phyloP scores from a whole-genome alignment of 2,113 vertebrate genomes.

The Lagenorhynchus albirostris region DNA sequence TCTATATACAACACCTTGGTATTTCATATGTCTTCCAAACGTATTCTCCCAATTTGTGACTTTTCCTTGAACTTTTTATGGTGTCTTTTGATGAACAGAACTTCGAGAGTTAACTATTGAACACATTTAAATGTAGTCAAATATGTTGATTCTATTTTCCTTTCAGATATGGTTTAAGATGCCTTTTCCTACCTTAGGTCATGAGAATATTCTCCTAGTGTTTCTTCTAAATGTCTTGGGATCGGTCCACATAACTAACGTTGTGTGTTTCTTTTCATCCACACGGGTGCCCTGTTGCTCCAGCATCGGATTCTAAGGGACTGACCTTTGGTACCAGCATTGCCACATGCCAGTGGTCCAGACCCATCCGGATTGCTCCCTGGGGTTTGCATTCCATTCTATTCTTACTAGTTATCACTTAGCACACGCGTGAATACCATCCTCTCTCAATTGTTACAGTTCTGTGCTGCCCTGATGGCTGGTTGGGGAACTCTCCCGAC shows the following conservation, averaged over 20 bases:
- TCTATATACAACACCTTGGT: background rate
- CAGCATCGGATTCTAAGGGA: too few relatives aligned
- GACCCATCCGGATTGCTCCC: too few relatives aligned
- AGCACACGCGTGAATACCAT: background rate
- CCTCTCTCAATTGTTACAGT: background rate
- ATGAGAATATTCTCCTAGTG: background rate
- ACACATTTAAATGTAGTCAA: background rate
- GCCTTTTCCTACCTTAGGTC: background rate
- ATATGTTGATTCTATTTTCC: background rate
- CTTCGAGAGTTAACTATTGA: background rate
- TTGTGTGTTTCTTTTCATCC: background rate
- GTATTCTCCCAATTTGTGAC: background rate
- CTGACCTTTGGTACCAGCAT: background rate
- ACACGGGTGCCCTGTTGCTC: too few relatives aligned
- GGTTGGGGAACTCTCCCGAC: background rate
- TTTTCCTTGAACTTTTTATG: background rate
- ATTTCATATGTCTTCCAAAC: too few relatives aligned
- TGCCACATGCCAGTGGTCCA: too few relatives aligned
- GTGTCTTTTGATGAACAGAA: background rate
- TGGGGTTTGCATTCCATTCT: background rate
- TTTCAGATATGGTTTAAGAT: background rate
- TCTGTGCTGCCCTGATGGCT: too few relatives aligned
- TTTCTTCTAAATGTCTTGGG: background rate
- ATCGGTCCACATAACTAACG: background rate
- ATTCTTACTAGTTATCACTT: rapidly evolving